Evolutionary conservation across 2,888 invertebrate genomes (phyloP), one percentile per base, ranked within the genome.

Genomic region (Synanthedon myopaeformis): DNA sequence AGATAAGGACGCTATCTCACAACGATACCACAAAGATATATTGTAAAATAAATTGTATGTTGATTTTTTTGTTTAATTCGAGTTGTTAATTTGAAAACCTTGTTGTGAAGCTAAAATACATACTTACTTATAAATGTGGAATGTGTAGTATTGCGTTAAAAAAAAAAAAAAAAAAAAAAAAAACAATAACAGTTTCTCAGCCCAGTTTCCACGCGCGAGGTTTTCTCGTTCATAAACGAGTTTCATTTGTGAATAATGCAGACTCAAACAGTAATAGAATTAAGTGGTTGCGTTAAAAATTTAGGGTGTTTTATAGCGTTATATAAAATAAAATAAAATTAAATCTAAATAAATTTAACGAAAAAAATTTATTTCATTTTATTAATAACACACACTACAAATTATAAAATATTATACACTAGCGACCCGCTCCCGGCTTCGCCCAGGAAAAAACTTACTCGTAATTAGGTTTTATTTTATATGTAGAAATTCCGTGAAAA

Each of bases 1-100:
- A 70, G 78, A 81, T 82, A 80, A 75, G 66, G 59, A 56, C 55
- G 57, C 65, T 69, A 74, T 70, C 69, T 71, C 62, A 58, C 53
- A 56, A 63, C 56, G 72, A 70, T 74, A 74, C 71, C 45, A 35
- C 42, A 52, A 41, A 49, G 52, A 53, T 53, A 53, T 56, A 53
- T 58, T 52, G 51, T 53, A 41, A 53, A 42, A 56, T 54, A 54
- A 52, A 54, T 42, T 41, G 41, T 54, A 50, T 53, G 52, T 55
- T 53, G n/a, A 74, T 72, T 76, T 63, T 64, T 67, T 63, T n/a
- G n/a, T n/a, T 63, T 67, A 62, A 64, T 67, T 67, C 62, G 64
- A 72, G 59, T 62, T 53, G 59, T 68, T 72, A 72, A 76, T 72
- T 72, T 67, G 63, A 70, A 71, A 72, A 63, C 55, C 69, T 64